Evolutionary conservation across 2,113 vertebrate genomes (phyloP), one percentile per base, ranked within the genome.

Genomic region (Baryphthengus martii): DNA sequence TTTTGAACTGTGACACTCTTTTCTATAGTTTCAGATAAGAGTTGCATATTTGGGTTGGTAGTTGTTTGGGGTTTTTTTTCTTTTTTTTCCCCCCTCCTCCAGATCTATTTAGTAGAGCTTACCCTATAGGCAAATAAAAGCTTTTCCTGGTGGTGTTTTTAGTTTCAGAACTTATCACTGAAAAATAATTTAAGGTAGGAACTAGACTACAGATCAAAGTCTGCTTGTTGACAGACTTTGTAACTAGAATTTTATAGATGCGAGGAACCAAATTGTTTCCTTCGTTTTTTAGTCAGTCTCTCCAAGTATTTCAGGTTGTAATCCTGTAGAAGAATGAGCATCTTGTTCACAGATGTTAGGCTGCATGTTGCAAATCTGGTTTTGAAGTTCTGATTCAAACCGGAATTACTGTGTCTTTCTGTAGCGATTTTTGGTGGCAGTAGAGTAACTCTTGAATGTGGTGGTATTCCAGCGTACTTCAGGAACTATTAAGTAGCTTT

Each of bases 161-260:
- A 25, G 55, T 37, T 82, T 82, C 10, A 39, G 29, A 70, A 63
- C 25, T 17, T 62, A 13, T 66, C 10, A 24, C 25, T 82, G 56
- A 55, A 58, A 89, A 90, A 35, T 55, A 63, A 62, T 50, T 40
- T 17, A 1, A 63, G 0, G 2, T 66, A 31, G 68, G 62, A 84
- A 26, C n/a, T 25, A 17, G 19, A 24, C 19, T 49, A 13, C 21
- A 53, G 52, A 40, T 35, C 44, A n/a, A 82, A 82, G 47, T 33
- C n/a, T 6, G 4, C 40, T 82, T 72, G 26, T 56, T 89, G 66
- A 45, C 0, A 0, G 40, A 26, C 5, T 1, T 58, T 20, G 68
- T 88, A 58, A 76, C 26, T 47, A 13, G 37, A 29, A 61, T 50
- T 76, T 83, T 8, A 9, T 16, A 50, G 25, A 26, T 50, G 40